phyloP scores from a whole-genome alignment of 2,797 vertebrate genomes.

The Trachurus trachurus region DNA sequence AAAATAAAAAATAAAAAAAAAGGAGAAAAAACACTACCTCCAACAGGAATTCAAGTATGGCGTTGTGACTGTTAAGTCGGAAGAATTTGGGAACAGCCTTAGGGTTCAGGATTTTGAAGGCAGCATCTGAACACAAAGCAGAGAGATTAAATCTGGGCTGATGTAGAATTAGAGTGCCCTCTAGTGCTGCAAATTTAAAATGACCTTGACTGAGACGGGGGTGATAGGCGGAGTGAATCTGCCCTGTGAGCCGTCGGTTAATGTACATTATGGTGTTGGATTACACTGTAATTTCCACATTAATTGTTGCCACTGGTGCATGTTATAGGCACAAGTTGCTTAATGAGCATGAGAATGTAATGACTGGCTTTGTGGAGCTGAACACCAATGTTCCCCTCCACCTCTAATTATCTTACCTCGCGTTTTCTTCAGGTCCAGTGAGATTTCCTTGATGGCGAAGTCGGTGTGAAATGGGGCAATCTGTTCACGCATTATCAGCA shows the following conservation, averaged over 20 bases:
- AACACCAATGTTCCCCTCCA: slow-evolving; percentile 76
- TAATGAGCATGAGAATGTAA: slow-evolving; percentile 84
- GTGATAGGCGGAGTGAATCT: slow-evolving; percentile 60
- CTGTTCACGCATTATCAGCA: slow-evolving; percentile 99
- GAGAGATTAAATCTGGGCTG: slow-evolving; percentile 60
- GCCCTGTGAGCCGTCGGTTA: slow-evolving; percentile 78
- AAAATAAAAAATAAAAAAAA: slow-evolving; percentile 3
- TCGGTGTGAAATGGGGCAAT: slow-evolving; percentile 99
- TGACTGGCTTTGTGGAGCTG: slow-evolving; percentile 81
- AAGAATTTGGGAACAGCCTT: slow-evolving; percentile 96
- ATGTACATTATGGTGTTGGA: slow-evolving; percentile 80
- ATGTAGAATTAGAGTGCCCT: slow-evolving; percentile 81
- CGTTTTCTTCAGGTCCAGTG: slow-evolving; percentile 99
- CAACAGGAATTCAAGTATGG: slow-evolving; percentile 97
- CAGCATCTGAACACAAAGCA: slow-evolving; percentile 90
- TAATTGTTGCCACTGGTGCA: slow-evolving; percentile 83
- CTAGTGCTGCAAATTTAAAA: slow-evolving; percentile 74
- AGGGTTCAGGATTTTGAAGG: slow-evolving; percentile 99
- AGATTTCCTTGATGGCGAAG: slow-evolving; percentile 99
- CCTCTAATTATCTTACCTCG: slow-evolving; percentile 92
- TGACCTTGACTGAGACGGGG: slow-evolving; percentile 69
- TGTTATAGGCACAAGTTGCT: slow-evolving; percentile 80
- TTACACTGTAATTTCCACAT: slow-evolving; percentile 81
- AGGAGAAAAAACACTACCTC: slow-evolving; percentile 91
- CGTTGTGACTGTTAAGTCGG: slow-evolving; percentile 97